Base-by-base conservation (phyloP, 1,140 invertebrate genomes). In the Zophobas atratus region DNA sequence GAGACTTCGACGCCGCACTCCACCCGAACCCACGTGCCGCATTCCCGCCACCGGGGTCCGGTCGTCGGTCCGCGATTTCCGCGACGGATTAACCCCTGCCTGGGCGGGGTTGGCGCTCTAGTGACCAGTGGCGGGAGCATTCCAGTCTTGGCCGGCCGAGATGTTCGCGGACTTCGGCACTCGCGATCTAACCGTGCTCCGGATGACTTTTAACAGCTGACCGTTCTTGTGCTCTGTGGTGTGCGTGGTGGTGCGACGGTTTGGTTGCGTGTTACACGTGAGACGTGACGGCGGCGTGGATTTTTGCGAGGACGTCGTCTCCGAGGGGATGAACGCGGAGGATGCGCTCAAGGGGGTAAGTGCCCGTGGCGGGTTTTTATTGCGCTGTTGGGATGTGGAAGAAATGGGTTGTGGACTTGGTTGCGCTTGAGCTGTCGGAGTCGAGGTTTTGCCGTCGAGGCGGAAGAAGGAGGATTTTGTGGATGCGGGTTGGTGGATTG, bases 181-280 rank as follows among this genome's bases (percentile, higher is more conserved):
- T 80, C 79, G 70, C 77, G 79, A 80, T 73, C 77, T 75, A 76
- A 57, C 79, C 77, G 77, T 75, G 79, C 79, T 78, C 79, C 56
- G 71, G 79, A 80, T 78, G 76, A 77, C 76, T 80, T 72, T 41
- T 36, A 20, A 39, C 34, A 51, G 56, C 6, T 36, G 55, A 35
- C 55, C 32, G 34, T 51, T 51, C n/a, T 20, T 20, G 20, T 20
- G 60, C 33, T 2, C 20, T 43, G 38, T 60, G 56, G 6, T 20
- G 20, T 20, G 56, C 38, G 56, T 35, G 35, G 56, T 60, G 56
- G 56, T 60, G 56, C 34, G 56, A 36, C 34, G 3, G 33, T 36
- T 60, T 60, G 38, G 38, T 60, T 60, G 35, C 56, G 56, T 60
- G 56, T 35, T 60, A 60, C 56, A 60, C 56, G 56, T 53, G 49